Evolutionary conservation across 2,797 vertebrate species (phyloP).

Genomic region (Acrossocheilus wenchowensis): DNA sequence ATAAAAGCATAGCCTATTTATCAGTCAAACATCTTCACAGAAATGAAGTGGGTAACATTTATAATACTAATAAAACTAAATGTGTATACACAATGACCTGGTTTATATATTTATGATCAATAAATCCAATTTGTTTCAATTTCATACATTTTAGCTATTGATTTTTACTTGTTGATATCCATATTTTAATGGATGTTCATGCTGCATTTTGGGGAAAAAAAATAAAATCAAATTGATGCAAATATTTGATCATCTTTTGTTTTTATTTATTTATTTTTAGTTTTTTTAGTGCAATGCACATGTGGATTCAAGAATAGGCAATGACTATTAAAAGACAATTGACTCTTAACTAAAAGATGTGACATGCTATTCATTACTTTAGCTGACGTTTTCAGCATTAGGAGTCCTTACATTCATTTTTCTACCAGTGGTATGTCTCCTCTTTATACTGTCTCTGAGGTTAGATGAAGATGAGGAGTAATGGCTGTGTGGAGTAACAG

Average conservation of each 20-base stretch:
- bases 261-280: too few relatives aligned
- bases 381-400: slow-evolving; percentile 20
- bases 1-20: background rate
- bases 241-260: too few relatives aligned
- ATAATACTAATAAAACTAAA: background rate
- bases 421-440: background rate
- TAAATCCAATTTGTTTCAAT: background rate
- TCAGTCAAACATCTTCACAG: background rate
- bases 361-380: background rate
- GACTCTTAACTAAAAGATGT: background rate
- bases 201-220: too few relatives aligned
- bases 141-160: background rate
- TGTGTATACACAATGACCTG: background rate
- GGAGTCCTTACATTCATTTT: background rate
- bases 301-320: background rate
- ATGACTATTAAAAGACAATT: background rate
- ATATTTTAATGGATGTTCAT: background rate
- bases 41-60: background rate
- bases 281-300: background rate
- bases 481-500: background rate
- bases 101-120: background rate
- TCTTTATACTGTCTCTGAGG: slow-evolving; percentile 28
- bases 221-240: too few relatives aligned
- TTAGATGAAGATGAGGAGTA: slow-evolving; percentile 32
- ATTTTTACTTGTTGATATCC: background rate